Conservation (phyloP, 1,140 invertebrate genomes). For the Sarcophaga bullata region DNA sequence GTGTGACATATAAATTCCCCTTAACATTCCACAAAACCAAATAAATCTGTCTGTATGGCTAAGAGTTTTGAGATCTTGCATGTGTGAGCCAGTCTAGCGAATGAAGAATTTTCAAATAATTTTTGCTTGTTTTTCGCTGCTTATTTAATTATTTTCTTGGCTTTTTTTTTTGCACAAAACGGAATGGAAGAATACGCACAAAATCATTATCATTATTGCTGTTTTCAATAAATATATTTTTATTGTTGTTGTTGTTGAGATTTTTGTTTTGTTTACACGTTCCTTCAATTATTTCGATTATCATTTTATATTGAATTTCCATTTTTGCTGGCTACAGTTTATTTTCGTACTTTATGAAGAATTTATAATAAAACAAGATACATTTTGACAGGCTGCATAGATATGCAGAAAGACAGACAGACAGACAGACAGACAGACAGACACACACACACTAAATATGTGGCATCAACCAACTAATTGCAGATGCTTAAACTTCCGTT, state of each 20-base stretch:
- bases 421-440: not conserved
- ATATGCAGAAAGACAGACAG: not conserved
- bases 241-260: no score
- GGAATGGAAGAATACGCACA: not conserved
- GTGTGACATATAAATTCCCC: not conserved
- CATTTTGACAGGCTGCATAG: constrained; percentile 29
- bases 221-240: not conserved
- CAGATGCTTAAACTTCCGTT: constrained; percentile 37
- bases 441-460: not conserved
- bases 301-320: not conserved
- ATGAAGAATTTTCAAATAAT: constrained; percentile 8
- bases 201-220: not conserved
- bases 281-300: not conserved
- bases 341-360: not conserved
- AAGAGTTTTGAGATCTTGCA: constrained; percentile 1
- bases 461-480: constrained; percentile 21
- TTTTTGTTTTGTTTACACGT: not conserved
- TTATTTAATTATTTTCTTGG: not conserved
- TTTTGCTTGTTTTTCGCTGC: no score
- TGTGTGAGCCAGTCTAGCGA: constrained; percentile 8
- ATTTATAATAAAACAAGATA: constrained; percentile 32
- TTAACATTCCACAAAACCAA: not conserved
- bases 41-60: not conserved
- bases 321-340: not conserved
- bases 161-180: not conserved